These are phyloP conservation scores for Drosophila koepferae DNA, from an alignment of 2,888 invertebrate genomes.

Conservation along the genomic window DNA sequence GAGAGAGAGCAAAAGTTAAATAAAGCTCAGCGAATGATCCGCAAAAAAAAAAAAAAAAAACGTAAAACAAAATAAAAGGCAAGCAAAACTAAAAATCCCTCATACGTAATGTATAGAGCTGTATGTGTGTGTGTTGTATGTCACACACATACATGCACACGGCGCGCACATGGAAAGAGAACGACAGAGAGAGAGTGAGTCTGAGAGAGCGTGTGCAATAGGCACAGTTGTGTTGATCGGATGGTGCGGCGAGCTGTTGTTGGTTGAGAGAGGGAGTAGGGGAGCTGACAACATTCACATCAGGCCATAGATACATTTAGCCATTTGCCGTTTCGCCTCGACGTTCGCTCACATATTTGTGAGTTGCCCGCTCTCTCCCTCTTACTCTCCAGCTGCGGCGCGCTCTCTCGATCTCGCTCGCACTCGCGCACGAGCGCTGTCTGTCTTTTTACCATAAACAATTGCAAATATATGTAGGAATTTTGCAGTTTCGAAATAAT, in stretches of 20 bases:
- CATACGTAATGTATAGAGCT: constrained; percentile 69
- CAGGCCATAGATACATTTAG: constrained; percentile 79
- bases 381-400: constrained; percentile 12
- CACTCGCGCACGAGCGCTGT: constrained; percentile 18
- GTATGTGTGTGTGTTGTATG: constrained; percentile 27
- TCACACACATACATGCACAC: constrained; percentile 28
- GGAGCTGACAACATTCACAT: constrained; percentile 51
- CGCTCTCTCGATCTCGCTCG: constrained; percentile 26
- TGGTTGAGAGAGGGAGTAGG: neutral
- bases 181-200: constrained; percentile 13
- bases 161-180: constrained; percentile 28
- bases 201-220: constrained; percentile 39
- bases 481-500: constrained; percentile 81
- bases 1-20: constrained; percentile 81
- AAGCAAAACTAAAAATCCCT: constrained; percentile 67
- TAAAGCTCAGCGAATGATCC: constrained; percentile 78
- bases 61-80: constrained; percentile 53
- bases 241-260: constrained; percentile 1
- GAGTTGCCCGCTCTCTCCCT: constrained; percentile 18
- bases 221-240: constrained; percentile 45
- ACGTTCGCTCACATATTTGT: constrained; percentile 67
- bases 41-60: constrained; percentile 54
- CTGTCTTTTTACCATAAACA: constrained; percentile 68
- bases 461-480: constrained; percentile 79
- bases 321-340: constrained; percentile 58